A percentile compares a stretch with the other conserved stretches of the same genome.
phyloP scores from a whole-genome alignment of 2,888 invertebrate species.

The Erannis defoliaria region DNA sequence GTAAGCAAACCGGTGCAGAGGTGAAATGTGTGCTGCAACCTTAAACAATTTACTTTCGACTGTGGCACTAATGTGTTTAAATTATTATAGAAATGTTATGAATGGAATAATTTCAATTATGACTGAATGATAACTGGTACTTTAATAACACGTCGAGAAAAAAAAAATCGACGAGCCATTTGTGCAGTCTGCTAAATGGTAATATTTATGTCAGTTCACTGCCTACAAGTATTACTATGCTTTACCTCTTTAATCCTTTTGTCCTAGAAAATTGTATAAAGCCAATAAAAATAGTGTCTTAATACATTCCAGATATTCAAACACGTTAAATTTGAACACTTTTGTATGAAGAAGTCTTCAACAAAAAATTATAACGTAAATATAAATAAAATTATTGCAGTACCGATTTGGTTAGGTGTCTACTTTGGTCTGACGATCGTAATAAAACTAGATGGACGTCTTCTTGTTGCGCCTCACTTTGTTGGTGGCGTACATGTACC shows the following conservation, averaged over 20 bases:
- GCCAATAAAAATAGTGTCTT: conserved; percentile 83
- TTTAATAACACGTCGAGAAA: conserved; percentile 37
- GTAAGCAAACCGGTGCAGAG: too few relatives aligned
- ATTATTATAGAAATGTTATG: conserved; percentile 37
- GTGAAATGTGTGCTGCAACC: neutral
- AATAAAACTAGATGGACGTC: conserved; percentile 58
- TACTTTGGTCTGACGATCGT: conserved; percentile 75
- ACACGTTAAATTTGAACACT: conserved; percentile 84
- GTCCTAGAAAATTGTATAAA: conserved; percentile 73
- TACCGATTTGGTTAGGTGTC: conserved; percentile 83
- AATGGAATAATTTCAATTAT: conserved; percentile 47
- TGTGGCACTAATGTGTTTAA: conserved; percentile 25
- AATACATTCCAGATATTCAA: conserved; percentile 84
- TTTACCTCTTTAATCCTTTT: conserved; percentile 68
- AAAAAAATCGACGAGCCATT: conserved; percentile 3
- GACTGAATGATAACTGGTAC: conserved; percentile 42
- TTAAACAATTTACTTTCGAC: conserved; percentile 12
- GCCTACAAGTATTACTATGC: conserved; percentile 62
- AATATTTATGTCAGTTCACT: conserved; percentile 46
- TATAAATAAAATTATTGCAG: conserved; percentile 83
- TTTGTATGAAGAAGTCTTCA: conserved; percentile 80
- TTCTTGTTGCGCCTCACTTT: conserved; percentile 82
- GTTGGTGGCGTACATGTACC: conserved; percentile 82
- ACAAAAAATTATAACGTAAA: conserved; percentile 66
- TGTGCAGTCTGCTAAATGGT: neutral